phyloP scores from a whole-genome alignment of 2,888 invertebrate species.

The Patella depressa region DNA sequence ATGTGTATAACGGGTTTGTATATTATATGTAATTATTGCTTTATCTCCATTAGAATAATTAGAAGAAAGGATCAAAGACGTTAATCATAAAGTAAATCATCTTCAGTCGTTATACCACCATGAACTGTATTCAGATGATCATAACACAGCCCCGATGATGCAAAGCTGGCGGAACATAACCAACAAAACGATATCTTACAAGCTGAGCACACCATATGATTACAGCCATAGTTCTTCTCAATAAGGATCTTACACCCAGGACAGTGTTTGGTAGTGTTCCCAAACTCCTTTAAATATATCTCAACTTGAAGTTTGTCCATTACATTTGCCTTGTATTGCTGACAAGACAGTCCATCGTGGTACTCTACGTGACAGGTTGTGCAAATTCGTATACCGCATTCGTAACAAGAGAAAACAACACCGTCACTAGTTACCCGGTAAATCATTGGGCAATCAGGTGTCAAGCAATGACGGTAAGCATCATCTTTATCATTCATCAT shows the following conservation, averaged over 20 bases:
- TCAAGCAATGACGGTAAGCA: conserved; percentile 53
- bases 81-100: neutral
- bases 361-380: conserved; percentile 54
- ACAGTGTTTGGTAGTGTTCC: conserved; percentile 49
- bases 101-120: conserved; percentile 23
- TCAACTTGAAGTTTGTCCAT: conserved; percentile 37
- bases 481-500: conserved; percentile 39
- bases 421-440: conserved; percentile 47
- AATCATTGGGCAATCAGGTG: conserved; percentile 60
- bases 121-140: conserved; percentile 49
- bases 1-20: too few relatives aligned
- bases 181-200: conserved; percentile 63
- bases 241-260: conserved; percentile 56
- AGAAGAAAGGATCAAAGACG: too few relatives aligned
- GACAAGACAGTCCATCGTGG: conserved; percentile 60
- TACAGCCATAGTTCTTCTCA: conserved; percentile 62
- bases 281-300: conserved; percentile 47
- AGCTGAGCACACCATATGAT: conserved; percentile 54
- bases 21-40: too few relatives aligned
- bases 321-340: conserved; percentile 41
- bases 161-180: conserved; percentile 51
- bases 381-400: conserved; percentile 50
- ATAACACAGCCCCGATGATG: conserved; percentile 42
- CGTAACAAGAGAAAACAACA: conserved; percentile 43
- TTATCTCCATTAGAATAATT: too few relatives aligned